phyloP scores from a whole-genome alignment of 2,797 vertebrate genomes.

The Cuculus canorus region DNA sequence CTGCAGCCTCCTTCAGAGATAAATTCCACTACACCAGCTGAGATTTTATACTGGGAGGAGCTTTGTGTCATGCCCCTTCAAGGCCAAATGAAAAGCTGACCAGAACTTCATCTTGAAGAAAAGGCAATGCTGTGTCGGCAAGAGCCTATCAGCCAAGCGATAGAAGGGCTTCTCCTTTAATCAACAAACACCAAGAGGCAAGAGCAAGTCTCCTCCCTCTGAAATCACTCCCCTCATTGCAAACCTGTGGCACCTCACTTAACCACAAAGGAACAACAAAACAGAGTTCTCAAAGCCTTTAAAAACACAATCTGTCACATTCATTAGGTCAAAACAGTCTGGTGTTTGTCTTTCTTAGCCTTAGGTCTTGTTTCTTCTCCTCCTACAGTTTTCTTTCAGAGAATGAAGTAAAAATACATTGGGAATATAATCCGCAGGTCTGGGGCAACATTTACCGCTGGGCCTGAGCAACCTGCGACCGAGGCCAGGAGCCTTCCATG shows the following conservation, averaged over 20 bases:
- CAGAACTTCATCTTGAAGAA: neutral
- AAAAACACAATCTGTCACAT: neutral
- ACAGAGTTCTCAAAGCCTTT: neutral
- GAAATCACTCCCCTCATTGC: accelerated
- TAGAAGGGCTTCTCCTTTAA: neutral
- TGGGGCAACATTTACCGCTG: neutral
- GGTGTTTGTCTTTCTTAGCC: neutral
- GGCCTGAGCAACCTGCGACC: neutral
- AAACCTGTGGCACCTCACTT: neutral
- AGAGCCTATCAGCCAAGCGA: neutral
- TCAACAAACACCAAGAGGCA: neutral
- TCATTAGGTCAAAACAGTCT: neutral
- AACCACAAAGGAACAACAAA: neutral
- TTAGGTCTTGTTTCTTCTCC: neutral
- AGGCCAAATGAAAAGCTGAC: neutral
- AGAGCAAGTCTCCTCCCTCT: accelerated
- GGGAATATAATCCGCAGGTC: neutral
- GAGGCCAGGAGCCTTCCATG: neutral
- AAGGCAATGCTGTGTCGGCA: neutral
- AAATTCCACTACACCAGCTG: neutral
- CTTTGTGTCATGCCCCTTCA: neutral
- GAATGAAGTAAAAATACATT: neutral
- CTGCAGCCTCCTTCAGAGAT: neutral
- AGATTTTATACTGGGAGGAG: neutral
- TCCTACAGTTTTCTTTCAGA: neutral